Evolutionary conservation across 2,797 vertebrate genomes (phyloP), one percentile per base, ranked within the genome.

Genomic region (Sebastes matsubarae): DNA sequence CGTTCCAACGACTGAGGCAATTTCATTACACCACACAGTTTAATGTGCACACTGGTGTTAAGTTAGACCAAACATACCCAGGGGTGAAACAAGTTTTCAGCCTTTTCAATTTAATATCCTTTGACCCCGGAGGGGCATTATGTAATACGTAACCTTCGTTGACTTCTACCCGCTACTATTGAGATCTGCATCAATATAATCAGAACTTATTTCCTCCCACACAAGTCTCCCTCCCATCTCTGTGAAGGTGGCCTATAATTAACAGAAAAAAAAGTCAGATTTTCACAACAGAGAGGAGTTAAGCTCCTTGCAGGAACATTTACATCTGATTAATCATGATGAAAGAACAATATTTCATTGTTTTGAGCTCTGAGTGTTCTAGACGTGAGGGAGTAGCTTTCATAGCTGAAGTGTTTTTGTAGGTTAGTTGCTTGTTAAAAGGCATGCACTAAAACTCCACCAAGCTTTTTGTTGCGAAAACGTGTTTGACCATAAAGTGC

Each of bases 1-100:
- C 1, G 3, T 77, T 74, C 78, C 81, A 79, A 27, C 7, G 10
- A 78, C 79, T 82, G 72, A 80, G 69, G 74, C 68, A 46, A 85
- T 89, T 84, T 87, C 71, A 88, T 79, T 81, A 79, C 77, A 73
- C 50, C 60, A 25, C 75, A 66, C 20, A 72, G 57, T 88, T 90
- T 85, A 83, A 79, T 84, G 42, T 82, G 67, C 54, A 68, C 74
- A 22, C 38, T 36, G 18, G 59, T 75, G 80, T 76, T 63, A 69
- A 80, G 57, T 79, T 77, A 80, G 57, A 80, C 63, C 32, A 75
- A 81, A 80, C 59, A 68, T 61, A 79, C 64, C 67, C 72, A n/a
- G 46, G 58, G 65, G 29, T 46, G 34, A 77, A 77, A 85, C 52
- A 68, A 75, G 55, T 74, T 72, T 75, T 61, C n/a, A 66, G 55